Evolutionary conservation across 2,888 invertebrate genomes (phyloP), one percentile per base, ranked within the genome.

Genomic region (Miltochrista miniata): DNA sequence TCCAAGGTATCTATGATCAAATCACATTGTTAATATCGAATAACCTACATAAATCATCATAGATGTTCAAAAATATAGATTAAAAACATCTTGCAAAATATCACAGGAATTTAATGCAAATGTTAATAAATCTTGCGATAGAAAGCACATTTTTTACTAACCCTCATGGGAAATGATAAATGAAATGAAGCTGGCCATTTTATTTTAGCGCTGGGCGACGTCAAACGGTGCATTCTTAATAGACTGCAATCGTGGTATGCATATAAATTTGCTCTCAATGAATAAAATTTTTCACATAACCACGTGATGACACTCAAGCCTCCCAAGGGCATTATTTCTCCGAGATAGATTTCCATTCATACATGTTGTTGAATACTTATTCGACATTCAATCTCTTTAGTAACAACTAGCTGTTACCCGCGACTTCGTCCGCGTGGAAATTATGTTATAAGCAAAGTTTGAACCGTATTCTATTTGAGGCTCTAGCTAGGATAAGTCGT

Each of bases 271-370:
- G 65, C 68, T 61, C 61, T 76, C 76, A 72, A 80, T 80, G 82
- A 85, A 87, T 85, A 83, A 83, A 82, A 83, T 85, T 85, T 85
- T 84, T 83, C 80, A 74, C 80, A 84, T 83, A 76, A 76, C 72
- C 70, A 72, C 76, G 77, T 77, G 60, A 60, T 58, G 65, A 68
- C 71, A 70, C 60, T 65, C 64, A 70, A 69, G 61, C 57, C 61
- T 64, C 68, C 50, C 59, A 48, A 59, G 63, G 62, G 61, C 52
- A 69, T 56, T 59, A 59, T 55, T 54, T 44, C 60, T 57, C 56
- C 55, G 60, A 51, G 59, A 55, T 58, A 55, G 44, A 52, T 48
- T 48, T 58, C 51, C 56, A 59, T 48, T 60, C 60, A 66, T 54
- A 49, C 54, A 51, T 56, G 58, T 47, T 49, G 36, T 51, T 51